Percentiles rank a stretch among this genome's conserved stretches.
Evolutionary conservation across 2,888 invertebrate species (phyloP).

Genomic region (Drosophila macrothrix): DNA sequence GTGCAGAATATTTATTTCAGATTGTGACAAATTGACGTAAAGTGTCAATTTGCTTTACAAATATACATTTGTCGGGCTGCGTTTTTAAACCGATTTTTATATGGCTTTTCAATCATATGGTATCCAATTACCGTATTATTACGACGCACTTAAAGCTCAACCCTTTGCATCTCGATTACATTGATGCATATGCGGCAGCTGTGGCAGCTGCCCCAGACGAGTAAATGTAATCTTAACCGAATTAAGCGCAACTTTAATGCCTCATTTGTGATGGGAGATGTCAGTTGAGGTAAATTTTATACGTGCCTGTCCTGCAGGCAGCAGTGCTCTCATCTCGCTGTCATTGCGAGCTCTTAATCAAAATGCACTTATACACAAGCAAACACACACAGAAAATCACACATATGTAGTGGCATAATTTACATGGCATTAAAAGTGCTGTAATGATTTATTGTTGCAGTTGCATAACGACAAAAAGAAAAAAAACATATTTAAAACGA

Average conservation of each 20-base stretch:
- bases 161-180: slow-evolving; percentile 1
- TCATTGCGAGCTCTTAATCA: slow-evolving; percentile 28
- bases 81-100: not conserved
- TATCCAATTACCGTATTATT: slow-evolving; percentile 27
- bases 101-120: not conserved
- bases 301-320: slow-evolving; percentile 25
- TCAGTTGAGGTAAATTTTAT: slow-evolving; percentile 33
- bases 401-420: slow-evolving; percentile 61
- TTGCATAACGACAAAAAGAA: slow-evolving; percentile 24
- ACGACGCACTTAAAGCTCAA: slow-evolving; percentile 19
- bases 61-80: not conserved
- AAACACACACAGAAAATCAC: slow-evolving; percentile 12
- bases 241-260: slow-evolving; percentile 58
- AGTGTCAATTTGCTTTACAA: not conserved
- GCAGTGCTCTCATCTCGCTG: slow-evolving; percentile 31
- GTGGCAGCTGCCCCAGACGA: not conserved
- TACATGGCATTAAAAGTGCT: slow-evolving; percentile 68
- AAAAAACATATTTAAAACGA: slow-evolving; percentile 69
- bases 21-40: not conserved
- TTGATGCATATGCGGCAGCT: not conserved
- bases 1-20: not conserved
- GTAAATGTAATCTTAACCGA: slow-evolving; percentile 59
- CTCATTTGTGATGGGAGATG: slow-evolving; percentile 43
- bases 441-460: slow-evolving; percentile 73
- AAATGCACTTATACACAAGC: slow-evolving; percentile 16